Conservation (phyloP, 1,140 invertebrate genomes). For the Rhyacophila brunnea region DNA sequence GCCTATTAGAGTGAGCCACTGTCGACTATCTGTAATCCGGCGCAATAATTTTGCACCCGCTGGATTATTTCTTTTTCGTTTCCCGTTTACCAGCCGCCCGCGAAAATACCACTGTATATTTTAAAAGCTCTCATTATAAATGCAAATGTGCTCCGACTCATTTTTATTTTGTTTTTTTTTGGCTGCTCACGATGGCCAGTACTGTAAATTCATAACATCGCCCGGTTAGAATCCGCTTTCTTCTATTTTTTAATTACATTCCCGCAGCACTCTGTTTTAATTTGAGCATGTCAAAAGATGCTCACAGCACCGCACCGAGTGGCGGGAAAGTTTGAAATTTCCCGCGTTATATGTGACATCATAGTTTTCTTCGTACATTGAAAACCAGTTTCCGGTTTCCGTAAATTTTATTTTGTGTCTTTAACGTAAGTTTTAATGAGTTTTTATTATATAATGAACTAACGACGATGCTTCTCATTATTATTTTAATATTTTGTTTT, state of each 20-base stretch:
- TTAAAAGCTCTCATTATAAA: conserved; percentile 23
- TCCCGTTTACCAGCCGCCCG: too few species aligned
- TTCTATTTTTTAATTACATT: conserved; percentile 31
- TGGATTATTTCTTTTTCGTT: too few species aligned
- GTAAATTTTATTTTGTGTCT: too few species aligned
- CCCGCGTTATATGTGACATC: neutral
- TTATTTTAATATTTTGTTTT: too few species aligned
- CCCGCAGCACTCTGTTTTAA: conserved; percentile 23
- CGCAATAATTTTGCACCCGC: too few species aligned
- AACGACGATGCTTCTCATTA: too few species aligned
- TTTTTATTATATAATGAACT: too few species aligned
- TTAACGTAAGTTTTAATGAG: too few species aligned
- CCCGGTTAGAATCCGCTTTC: conserved; percentile 7
- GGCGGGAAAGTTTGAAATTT: conserved; percentile 2
- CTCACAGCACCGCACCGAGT: conserved; percentile 3
- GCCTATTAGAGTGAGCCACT: too few species aligned
- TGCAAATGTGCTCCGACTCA: conserved; percentile 16
- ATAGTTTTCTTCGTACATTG: neutral
- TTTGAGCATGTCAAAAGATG: conserved; percentile 31
- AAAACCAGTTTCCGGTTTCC: too few species aligned
- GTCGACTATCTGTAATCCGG: too few species aligned
- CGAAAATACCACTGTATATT: neutral
- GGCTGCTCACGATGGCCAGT: neutral
- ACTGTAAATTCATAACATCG: conserved; percentile 27
- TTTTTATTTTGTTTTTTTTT: neutral